Percentiles rank a stretch among this genome's conserved stretches.
Conservation (phyloP, 2,888 invertebrate species). For the Acrobasis repandana region DNA sequence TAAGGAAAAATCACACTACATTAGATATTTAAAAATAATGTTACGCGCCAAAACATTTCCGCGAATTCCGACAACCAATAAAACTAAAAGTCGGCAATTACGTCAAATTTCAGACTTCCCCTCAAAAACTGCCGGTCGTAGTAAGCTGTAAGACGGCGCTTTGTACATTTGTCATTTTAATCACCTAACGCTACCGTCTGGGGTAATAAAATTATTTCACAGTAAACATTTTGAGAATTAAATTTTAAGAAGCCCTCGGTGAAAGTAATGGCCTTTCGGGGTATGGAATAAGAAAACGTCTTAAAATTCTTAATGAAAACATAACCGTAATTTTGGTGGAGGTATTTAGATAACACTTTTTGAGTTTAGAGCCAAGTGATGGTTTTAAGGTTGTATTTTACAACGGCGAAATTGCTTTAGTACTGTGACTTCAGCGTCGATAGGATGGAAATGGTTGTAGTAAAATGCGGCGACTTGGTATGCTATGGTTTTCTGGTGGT, state of each 20-base stretch:
- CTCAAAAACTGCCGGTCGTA: constrained; percentile 12
- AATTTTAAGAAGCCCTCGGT: constrained; percentile 32
- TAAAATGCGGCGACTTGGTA: neutral
- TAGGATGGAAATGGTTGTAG: neutral
- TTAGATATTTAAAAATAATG: neutral
- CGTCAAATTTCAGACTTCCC: constrained; percentile 11
- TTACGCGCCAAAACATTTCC: neutral
- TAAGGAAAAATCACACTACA: no score
- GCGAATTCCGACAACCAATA: neutral
- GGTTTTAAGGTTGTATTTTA: neutral
- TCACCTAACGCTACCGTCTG: constrained; percentile 33
- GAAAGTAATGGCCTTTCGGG: constrained; percentile 16
- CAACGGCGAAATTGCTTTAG: neutral
- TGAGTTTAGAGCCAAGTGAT: neutral
- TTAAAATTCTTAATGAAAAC: constrained; percentile 7
- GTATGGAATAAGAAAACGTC: constrained; percentile 5
- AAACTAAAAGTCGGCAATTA: constrained; percentile 11
- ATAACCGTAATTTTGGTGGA: neutral
- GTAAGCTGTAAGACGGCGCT: constrained; percentile 10
- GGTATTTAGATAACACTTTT: constrained; percentile 2
- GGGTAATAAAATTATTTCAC: constrained; percentile 38
- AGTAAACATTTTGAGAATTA: constrained; percentile 37
- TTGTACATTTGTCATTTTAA: constrained; percentile 38
- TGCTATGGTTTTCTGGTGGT: no score
- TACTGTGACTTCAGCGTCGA: neutral